A percentile compares a stretch with the other conserved stretches of the same genome.
These are phyloP conservation scores for Monoplex corrugatus DNA, from an alignment of 2,888 invertebrate species.

Conservation along the genomic window DNA sequence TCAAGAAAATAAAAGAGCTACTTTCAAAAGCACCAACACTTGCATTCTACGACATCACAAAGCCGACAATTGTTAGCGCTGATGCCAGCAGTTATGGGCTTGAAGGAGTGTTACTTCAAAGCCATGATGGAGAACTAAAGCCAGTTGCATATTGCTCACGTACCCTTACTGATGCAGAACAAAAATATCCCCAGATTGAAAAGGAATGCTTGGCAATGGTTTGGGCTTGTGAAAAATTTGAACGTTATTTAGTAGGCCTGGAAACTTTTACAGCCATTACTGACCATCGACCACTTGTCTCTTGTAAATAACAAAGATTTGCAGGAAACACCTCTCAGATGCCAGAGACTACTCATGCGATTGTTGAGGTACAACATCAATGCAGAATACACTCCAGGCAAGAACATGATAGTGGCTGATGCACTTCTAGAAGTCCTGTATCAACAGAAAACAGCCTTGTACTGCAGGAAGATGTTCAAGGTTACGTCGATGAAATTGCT, in stretches of 20 bases:
- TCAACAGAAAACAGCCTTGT: too few relatives aligned
- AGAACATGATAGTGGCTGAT: constrained; percentile 12
- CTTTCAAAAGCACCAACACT: constrained; percentile 4
- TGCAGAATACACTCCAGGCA: constrained; percentile 7
- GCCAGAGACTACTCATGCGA: constrained; percentile 31
- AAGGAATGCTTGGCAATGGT: background rate
- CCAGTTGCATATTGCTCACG: constrained; percentile 24
- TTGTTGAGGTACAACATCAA: background rate
- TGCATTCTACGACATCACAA: background rate
- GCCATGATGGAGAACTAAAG: background rate
- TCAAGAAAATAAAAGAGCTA: background rate
- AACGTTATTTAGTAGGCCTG: background rate
- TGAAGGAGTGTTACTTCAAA: background rate
- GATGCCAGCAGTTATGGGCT: constrained; percentile 8
- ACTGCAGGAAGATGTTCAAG: too few relatives aligned
- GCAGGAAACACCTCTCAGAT: background rate
- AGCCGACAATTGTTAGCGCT: background rate
- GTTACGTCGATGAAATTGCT: too few relatives aligned
- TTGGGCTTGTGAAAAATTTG: constrained; percentile 23
- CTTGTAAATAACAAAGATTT: background rate
- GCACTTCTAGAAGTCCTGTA: background rate
- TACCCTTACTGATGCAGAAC: background rate
- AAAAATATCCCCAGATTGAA: background rate
- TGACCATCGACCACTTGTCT: constrained; percentile 37
- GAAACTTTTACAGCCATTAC: background rate